Conservation (phyloP, 2,113 vertebrate species). For the Epinephelus fuscoguttatus region DNA sequence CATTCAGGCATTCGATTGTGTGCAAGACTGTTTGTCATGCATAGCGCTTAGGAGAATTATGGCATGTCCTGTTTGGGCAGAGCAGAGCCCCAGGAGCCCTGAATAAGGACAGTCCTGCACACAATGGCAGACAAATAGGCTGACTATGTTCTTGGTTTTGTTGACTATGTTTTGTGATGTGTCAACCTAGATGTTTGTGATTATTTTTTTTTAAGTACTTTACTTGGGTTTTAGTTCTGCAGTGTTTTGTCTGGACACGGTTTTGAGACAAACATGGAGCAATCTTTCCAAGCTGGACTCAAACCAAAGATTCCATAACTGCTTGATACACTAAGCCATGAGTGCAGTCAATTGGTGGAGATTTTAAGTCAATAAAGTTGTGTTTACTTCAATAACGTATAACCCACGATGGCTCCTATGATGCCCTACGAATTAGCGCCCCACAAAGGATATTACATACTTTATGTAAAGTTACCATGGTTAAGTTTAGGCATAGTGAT, state of each 20-base stretch:
- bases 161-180: constrained; percentile 1
- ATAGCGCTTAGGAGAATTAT: constrained; percentile 30
- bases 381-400: background rate
- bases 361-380: background rate
- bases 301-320: background rate
- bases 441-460: background rate
- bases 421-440: no score
- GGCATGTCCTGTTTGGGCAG: constrained; percentile 39
- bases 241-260: background rate
- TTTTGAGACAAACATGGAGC: background rate
- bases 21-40: constrained; percentile 45
- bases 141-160: background rate
- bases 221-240: background rate
- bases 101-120: constrained; percentile 7
- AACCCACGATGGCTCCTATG: no score
- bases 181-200: background rate
- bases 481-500: no score
- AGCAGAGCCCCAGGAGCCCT: constrained; percentile 1
- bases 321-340: fast-evolving
- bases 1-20: constrained; percentile 47
- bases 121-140: constrained; percentile 17
- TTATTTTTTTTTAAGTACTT: background rate
- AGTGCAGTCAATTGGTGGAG: background rate
- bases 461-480: no score
- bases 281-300: background rate